A percentile compares a stretch with the other conserved stretches of the same genome.
phyloP scores from a whole-genome alignment of 2,888 invertebrate genomes.

The Aphidoletes aphidimyza region DNA sequence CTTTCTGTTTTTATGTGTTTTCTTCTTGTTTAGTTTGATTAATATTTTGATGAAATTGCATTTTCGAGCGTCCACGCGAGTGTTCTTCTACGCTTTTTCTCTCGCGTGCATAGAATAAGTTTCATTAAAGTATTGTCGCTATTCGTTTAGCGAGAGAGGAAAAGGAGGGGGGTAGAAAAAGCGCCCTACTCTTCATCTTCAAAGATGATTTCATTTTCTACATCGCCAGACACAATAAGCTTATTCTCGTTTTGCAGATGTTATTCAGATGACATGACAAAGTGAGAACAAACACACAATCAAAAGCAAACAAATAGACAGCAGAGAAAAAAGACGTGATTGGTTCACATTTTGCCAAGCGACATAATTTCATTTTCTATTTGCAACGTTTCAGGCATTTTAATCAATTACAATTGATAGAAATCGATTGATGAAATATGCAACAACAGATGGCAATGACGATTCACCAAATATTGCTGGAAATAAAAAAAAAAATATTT shows the following conservation, averaged over 20 bases:
- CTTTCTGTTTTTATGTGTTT: slow-evolving; percentile 7
- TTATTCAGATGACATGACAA: background rate
- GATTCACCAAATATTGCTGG: background rate
- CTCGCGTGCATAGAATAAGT: slow-evolving; percentile 24
- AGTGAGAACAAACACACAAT: background rate
- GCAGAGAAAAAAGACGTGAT: background rate
- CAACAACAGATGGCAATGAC: background rate
- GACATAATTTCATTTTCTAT: slow-evolving; percentile 19
- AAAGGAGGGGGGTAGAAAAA: background rate
- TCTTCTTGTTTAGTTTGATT: slow-evolving; percentile 51
- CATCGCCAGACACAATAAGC: slow-evolving; percentile 30
- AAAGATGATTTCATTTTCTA: slow-evolving; percentile 24
- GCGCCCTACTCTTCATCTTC: background rate
- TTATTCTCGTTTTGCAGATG: slow-evolving; percentile 12
- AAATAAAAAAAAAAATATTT: background rate
- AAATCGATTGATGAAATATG: slow-evolving; percentile 22
- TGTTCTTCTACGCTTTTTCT: no score
- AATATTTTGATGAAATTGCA: slow-evolving; percentile 47
- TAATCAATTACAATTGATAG: slow-evolving; percentile 22
- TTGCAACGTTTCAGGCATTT: background rate
- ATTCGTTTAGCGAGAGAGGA: background rate
- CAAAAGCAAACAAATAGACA: background rate
- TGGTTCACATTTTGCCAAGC: background rate
- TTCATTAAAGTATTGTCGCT: background rate
- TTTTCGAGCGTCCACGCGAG: background rate